Evolutionary conservation across 1,140 invertebrate genomes (phyloP), one percentile per base, ranked within the genome.

Genomic region (Bombus superbus): DNA sequence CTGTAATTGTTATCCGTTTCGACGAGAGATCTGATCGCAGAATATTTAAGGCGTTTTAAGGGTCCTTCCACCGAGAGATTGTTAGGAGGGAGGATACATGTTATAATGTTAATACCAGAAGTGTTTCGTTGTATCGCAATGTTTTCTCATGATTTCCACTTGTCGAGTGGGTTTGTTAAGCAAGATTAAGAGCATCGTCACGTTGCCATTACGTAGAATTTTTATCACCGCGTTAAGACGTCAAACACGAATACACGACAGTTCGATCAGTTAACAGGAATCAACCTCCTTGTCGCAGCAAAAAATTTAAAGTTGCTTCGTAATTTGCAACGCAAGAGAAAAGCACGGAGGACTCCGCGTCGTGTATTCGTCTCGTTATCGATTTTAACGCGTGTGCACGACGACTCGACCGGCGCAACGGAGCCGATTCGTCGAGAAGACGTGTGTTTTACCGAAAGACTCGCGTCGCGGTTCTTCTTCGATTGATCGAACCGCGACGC

Each of bases 81-180:
- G 87, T 47, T 35, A 44, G n/a, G 66, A 18, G 13, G 35, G 28
- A n/a, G 32, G 74, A 66, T 53, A 25, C 77, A 40, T 80, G 83
- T 85, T 85, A 73, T 73, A 85, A 77, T 32, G 83, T 85, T 84
- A 80, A 85, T 85, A 64, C 40, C 83, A 73, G 40, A 85, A 72
- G 68, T 85, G 68, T 85, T 85, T 85, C 76, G 83, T 85, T 80
- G 77, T 85, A 80, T 69, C 77, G 80, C 76, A 57, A 85, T 85
- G 42, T 85, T 80, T 72, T 72, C 68, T 85, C 76, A 80, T 71
- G 83, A 22, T 71, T 71, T 25, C 13, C 77, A 47, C 42, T 64
- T 59, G 38, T 22, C 74, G 44, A 81, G 38, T 74, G 59, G 72
- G 28, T 76, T 76, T 76, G 72, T 68, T 38, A 80, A 85, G 18